Percentiles rank a stretch among this genome's conserved stretches.
These are phyloP conservation scores for Cyanoramphus novaezelandiae DNA, from an alignment of 2,113 vertebrate genomes.

Conservation along the genomic window DNA sequence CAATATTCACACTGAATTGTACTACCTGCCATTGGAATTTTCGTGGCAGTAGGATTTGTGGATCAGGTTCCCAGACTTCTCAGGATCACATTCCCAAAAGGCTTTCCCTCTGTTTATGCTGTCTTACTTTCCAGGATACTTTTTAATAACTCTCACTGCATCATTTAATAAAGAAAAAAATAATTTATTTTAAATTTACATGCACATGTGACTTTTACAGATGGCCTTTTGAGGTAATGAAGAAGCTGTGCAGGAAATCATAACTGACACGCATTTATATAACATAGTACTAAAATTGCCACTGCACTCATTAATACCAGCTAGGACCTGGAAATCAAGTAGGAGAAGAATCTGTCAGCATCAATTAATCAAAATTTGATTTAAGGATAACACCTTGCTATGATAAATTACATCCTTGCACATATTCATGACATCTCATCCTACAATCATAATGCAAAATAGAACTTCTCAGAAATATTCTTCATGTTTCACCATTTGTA, in stretches of 20 bases:
- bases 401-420: not conserved
- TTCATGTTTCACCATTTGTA: not conserved
- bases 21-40: not conserved
- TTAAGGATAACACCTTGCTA: not conserved
- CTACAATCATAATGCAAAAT: not conserved
- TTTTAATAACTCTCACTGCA: not conserved
- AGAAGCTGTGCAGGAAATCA: not conserved
- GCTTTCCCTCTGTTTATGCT: not conserved
- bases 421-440: not conserved
- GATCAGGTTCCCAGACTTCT: not conserved
- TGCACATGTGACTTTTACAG: not conserved
- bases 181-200: not conserved
- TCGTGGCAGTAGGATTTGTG: not conserved
- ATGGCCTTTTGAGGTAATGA: not conserved
- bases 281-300: not conserved
- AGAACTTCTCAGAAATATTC: not conserved
- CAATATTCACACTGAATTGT: not conserved
- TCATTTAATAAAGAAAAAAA: not conserved
- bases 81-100: not conserved
- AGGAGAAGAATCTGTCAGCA: not conserved
- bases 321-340: not conserved
- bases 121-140: not conserved
- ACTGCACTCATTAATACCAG: not conserved
- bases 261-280: not conserved
- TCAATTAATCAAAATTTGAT: not conserved